phyloP scores from a whole-genome alignment of 2,888 invertebrate species.

The Ptychoptera albimana region DNA sequence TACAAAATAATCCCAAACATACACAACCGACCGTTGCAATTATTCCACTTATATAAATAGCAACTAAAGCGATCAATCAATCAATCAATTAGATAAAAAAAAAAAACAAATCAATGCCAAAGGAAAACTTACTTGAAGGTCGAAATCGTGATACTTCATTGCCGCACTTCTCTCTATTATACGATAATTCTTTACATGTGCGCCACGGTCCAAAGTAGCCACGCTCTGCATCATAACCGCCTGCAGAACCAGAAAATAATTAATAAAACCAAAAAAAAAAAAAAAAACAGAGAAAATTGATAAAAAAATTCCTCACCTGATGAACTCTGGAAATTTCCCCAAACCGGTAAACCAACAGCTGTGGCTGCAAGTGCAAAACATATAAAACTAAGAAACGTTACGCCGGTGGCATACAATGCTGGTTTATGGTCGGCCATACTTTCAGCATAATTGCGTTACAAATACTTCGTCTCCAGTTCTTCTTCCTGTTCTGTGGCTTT shows the following conservation, averaged over 20 bases:
- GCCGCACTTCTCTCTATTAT: slow-evolving; percentile 72
- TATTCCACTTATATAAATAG: slow-evolving; percentile 67
- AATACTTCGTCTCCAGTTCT: too few relatives aligned
- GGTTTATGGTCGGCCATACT: slow-evolving; percentile 29
- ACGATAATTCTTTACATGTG: slow-evolving; percentile 64
- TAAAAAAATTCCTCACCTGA: slow-evolving; percentile 33
- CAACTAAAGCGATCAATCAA: slow-evolving; percentile 38
- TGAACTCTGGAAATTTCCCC: slow-evolving; percentile 61
- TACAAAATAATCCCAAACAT: slow-evolving; percentile 58
- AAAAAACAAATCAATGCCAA: not conserved
- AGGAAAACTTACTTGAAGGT: slow-evolving; percentile 50
- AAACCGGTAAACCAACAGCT: slow-evolving; percentile 68
- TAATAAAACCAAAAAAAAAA: not conserved
- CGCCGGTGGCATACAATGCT: slow-evolving; percentile 29
- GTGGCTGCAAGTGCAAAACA: slow-evolving; percentile 70
- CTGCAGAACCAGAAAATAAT: slow-evolving; percentile 26
- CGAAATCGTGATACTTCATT: slow-evolving; percentile 60
- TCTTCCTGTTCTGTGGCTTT: too few relatives aligned
- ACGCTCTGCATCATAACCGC: slow-evolving; percentile 48
- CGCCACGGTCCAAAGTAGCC: slow-evolving; percentile 84
- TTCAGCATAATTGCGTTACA: slow-evolving; percentile 9
- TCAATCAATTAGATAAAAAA: slow-evolving; percentile 1
- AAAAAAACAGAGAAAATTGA: not conserved
- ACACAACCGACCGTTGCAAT: slow-evolving; percentile 60
- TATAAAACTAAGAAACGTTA: slow-evolving; percentile 44